A percentile compares a stretch with the other conserved stretches of the same genome.
These are phyloP conservation scores for Oreotrochilus melanogaster DNA, from an alignment of 2,113 vertebrate species.

Conservation along the genomic window DNA sequence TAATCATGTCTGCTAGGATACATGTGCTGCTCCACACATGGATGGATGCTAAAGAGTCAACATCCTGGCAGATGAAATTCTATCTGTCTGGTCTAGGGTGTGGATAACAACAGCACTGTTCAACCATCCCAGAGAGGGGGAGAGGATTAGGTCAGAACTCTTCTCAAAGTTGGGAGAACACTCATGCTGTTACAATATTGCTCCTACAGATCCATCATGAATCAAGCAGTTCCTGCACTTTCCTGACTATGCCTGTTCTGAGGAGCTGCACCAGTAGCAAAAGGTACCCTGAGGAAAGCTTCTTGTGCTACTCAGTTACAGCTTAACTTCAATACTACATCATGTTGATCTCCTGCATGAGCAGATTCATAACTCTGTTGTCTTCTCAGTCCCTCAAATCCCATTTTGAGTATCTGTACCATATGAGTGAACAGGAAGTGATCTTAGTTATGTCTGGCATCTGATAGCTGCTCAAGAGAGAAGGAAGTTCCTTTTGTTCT, in stretches of 20 bases:
- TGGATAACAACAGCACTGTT: rapidly evolving
- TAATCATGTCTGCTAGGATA: background rate
- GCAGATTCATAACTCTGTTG: background rate
- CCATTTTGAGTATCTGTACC: background rate
- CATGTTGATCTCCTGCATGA: background rate
- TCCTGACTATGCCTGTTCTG: background rate
- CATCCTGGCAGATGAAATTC: background rate
- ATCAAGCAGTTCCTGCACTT: background rate
- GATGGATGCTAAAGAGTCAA: background rate
- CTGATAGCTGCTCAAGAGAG: background rate
- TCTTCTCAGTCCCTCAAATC: background rate
- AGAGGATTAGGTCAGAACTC: background rate
- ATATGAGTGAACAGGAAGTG: background rate
- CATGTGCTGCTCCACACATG: background rate
- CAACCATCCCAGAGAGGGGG: background rate
- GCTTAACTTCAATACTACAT: background rate
- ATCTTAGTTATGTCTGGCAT: background rate
- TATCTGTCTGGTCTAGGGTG: background rate
- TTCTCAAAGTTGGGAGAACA: background rate
- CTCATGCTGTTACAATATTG: background rate
- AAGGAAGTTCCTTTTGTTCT: background rate
- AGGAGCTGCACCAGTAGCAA: background rate
- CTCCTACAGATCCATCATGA: background rate
- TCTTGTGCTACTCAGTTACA: background rate
- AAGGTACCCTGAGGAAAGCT: background rate